phyloP scores from a whole-genome alignment of 2,888 invertebrate genomes.

The Dynastes hyllus region DNA sequence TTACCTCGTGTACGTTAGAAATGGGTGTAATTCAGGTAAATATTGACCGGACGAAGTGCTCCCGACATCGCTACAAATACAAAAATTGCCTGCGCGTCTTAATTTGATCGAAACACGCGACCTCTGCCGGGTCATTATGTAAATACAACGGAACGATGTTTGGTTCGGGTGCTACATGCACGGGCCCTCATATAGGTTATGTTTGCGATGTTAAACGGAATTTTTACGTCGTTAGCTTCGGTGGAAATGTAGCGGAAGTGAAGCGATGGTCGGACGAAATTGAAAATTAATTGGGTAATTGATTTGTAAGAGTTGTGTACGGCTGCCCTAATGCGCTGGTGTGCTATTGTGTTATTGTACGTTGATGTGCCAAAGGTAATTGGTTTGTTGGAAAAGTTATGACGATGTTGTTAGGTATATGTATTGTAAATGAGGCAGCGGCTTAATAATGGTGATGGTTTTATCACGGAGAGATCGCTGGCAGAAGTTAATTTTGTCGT shows the following conservation, averaged over 20 bases:
- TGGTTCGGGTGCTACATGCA: not conserved
- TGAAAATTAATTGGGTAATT: conserved; percentile 24
- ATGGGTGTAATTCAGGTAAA: conserved; percentile 13
- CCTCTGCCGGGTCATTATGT: not conserved
- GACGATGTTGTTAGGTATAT: not conserved
- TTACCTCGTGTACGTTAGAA: too few species aligned
- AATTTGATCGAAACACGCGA: conserved; percentile 28
- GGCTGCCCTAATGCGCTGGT: not conserved
- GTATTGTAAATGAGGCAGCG: too few species aligned
- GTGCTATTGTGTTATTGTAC: not conserved
- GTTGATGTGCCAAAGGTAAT: not conserved
- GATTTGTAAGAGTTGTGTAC: not conserved
- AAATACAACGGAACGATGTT: not conserved
- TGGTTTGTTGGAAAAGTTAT: not conserved
- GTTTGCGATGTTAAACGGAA: conserved; percentile 13
- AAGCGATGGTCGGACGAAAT: conserved; percentile 15
- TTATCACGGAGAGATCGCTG: too few species aligned
- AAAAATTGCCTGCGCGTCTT: conserved; percentile 23
- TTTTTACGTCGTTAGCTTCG: conserved; percentile 12
- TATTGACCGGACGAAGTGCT: conserved; percentile 28
- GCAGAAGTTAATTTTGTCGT: too few species aligned
- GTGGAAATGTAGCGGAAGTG: not conserved
- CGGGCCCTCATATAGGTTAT: conserved; percentile 1
- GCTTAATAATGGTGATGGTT: too few species aligned
- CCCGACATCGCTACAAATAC: conserved; percentile 18